Conservation (phyloP, 2,113 vertebrate genomes). For the Oceanodroma tethys region DNA sequence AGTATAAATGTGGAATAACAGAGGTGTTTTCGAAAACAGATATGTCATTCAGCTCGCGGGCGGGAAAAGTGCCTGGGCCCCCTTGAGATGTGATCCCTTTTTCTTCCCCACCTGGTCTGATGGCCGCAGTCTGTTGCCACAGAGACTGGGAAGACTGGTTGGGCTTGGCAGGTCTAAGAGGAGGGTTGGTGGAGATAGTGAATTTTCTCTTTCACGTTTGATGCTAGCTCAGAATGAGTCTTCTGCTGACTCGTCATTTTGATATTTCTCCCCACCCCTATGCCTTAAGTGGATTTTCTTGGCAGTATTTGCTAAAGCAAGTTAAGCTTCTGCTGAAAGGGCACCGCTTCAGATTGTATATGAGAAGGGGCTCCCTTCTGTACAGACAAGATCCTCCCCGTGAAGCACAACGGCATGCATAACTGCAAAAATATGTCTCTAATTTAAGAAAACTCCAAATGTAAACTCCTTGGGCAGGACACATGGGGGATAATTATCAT, state of each 20-base stretch:
- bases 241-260: neutral
- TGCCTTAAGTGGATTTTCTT: neutral
- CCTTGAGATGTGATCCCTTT: neutral
- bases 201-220: neutral
- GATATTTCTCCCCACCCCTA: neutral
- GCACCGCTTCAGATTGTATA: neutral
- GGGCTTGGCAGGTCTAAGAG: neutral
- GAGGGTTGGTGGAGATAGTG: neutral
- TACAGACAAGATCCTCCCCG: neutral
- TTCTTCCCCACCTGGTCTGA: neutral
- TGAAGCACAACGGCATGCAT: neutral
- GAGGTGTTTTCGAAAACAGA: neutral
- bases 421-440: neutral
- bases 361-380: neutral
- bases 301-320: neutral
- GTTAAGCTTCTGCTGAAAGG: neutral
- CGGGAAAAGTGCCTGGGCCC: neutral
- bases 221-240: neutral
- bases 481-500: rapidly evolving
- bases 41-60: neutral
- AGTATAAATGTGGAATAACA: neutral
- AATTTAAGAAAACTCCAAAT: neutral
- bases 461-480: neutral
- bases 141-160: neutral
- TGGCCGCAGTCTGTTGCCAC: neutral